Evolutionary conservation across 2,888 invertebrate species (phyloP).

Genomic region (Temnothorax ravouxi): DNA sequence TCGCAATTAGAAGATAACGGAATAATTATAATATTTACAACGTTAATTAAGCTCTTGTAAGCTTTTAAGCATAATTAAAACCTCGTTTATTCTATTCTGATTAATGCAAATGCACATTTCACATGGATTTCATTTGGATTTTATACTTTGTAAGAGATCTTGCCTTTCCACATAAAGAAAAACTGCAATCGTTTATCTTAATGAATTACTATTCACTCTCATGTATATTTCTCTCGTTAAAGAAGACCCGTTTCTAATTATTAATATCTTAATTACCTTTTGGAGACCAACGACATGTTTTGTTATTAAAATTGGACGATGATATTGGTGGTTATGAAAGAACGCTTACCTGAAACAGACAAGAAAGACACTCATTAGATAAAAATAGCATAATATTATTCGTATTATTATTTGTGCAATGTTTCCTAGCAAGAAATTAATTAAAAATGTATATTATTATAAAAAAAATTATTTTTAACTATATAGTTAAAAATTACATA

Average conservation of each 20-base stretch:
- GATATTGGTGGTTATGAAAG: background rate
- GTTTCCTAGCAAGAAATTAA: background rate
- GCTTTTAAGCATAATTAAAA: slow-evolving; percentile 31
- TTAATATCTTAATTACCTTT: slow-evolving; percentile 25
- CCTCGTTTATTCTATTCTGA: slow-evolving; percentile 36
- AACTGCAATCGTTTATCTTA: background rate
- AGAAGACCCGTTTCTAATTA: background rate
- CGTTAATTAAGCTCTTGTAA: slow-evolving; percentile 43
- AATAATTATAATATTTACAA: slow-evolving; percentile 25
- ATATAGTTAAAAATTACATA: background rate
- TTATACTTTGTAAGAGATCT: slow-evolving; percentile 8
- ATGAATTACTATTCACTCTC: slow-evolving; percentile 14
- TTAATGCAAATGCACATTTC: slow-evolving; percentile 4
- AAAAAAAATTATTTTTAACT: background rate
- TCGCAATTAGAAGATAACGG: slow-evolving; percentile 37
- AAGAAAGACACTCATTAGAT: slow-evolving; percentile 27
- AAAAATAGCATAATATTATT: background rate
- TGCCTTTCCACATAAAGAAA: background rate
- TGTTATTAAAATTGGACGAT: background rate
- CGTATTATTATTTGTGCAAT: background rate
- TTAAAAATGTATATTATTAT: background rate
- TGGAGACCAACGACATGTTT: background rate
- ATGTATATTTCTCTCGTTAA: background rate
- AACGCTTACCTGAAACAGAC: slow-evolving; percentile 70
- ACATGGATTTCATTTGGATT: background rate